These are phyloP conservation scores for Ennomos quercinarius DNA, from an alignment of 2,888 invertebrate species.

Conservation along the genomic window DNA sequence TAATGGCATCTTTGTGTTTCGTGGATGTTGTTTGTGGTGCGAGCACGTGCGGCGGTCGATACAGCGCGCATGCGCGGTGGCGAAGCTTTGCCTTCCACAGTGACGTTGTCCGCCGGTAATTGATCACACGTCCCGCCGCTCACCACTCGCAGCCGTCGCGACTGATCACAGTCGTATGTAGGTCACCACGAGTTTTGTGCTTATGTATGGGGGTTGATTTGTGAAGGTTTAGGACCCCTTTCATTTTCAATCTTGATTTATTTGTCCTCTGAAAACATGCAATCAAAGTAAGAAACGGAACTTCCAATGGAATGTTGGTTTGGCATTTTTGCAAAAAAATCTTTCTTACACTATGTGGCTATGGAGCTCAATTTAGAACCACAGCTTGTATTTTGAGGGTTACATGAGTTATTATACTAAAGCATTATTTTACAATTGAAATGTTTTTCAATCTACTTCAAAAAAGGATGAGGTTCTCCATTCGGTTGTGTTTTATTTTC, in stretches of 20 bases:
- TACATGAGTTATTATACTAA: no score
- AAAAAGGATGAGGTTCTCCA: no score
- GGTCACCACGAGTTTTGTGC: conserved; percentile 16
- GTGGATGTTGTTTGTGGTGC: conserved; percentile 54
- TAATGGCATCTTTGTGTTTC: conserved; percentile 28
- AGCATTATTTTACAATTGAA: no score
- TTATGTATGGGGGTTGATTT: conserved; percentile 21
- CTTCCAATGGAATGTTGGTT: no score
- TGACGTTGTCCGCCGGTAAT: conserved; percentile 33
- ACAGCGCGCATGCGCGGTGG: conserved; percentile 65
- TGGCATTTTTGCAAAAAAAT: no score
- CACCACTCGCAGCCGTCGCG: conserved; percentile 36
- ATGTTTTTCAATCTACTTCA: no score
- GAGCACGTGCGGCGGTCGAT: conserved; percentile 80
- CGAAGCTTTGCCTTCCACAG: conserved; percentile 15
- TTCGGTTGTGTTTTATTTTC: no score
- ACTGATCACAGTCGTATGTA: conserved; percentile 22
- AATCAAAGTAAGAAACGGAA: no score
- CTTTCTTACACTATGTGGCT: no score
- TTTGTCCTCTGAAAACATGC: not conserved
- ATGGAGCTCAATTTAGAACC: no score
- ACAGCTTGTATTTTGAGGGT: no score
- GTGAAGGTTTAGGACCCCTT: not conserved
- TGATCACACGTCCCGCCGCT: conserved; percentile 35
- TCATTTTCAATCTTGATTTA: not conserved